These are phyloP conservation scores for Siderastrea radians DNA, from an alignment of 92 coral and sea anemone species.

Conservation along the genomic window DNA sequence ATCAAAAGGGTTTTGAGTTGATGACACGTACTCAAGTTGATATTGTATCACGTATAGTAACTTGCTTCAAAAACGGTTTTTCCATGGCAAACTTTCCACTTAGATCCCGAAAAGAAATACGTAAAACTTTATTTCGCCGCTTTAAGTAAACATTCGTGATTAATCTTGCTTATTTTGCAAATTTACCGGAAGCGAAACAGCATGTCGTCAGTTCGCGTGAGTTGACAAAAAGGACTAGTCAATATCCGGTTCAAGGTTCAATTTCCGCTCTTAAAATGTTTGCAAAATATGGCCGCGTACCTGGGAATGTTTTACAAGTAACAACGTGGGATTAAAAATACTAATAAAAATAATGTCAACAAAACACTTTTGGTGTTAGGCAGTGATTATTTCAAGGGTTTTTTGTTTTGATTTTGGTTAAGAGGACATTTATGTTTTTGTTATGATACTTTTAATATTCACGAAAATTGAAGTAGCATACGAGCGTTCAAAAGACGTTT, in stretches of 20 bases:
- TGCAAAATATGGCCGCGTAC: constrained; percentile 16
- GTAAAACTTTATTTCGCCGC: background rate
- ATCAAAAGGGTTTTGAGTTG: background rate
- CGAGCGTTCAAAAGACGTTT: background rate
- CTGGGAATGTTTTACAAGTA: background rate
- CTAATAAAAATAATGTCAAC: background rate
- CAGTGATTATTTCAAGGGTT: background rate
- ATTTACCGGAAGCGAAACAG: constrained; percentile 41
- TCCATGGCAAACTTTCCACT: background rate
- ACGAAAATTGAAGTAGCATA: background rate
- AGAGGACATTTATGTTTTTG: background rate
- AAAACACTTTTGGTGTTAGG: constrained; percentile 12
- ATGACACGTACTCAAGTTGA: background rate
- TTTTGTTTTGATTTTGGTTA: constrained; percentile 13
- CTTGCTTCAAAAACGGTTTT: background rate
- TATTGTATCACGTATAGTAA: background rate
- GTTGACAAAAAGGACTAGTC: background rate
- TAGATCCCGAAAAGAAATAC: background rate
- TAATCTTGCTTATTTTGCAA: background rate
- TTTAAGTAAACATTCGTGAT: constrained; percentile 16
- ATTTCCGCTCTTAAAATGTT: constrained; percentile 50
- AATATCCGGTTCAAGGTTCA: constrained; percentile 20
- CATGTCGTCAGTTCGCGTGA: constrained; percentile 25
- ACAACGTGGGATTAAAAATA: background rate
- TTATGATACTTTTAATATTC: background rate